phyloP scores from a whole-genome alignment of 2,113 vertebrate genomes.

The Cyphomyrus discorhynchus region DNA sequence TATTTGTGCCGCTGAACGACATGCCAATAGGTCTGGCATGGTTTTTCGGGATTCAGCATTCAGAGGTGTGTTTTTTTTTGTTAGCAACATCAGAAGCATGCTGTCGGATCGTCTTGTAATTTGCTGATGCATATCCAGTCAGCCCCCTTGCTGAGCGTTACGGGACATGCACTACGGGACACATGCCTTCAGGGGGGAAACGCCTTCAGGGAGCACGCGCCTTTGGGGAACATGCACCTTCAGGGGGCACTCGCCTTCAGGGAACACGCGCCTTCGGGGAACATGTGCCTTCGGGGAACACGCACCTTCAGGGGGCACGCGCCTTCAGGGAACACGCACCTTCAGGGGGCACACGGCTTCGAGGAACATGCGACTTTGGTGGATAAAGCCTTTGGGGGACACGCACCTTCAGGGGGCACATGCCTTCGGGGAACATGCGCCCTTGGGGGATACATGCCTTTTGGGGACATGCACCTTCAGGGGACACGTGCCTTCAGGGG shows the following conservation, averaged over 20 bases:
- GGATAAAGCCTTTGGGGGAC: neutral
- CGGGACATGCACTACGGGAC: neutral
- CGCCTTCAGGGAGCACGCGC: neutral
- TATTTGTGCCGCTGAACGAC: conserved; percentile 23
- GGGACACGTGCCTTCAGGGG: too few relatives aligned
- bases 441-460: too few relatives aligned
- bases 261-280: neutral
- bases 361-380: neutral
- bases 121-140: neutral
- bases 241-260: neutral
- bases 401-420: neutral
- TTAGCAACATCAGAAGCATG: too few relatives aligned
- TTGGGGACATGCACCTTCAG: neutral
- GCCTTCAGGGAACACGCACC: neutral
- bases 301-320: neutral
- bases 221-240: neutral
- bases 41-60: neutral
- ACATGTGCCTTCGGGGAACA: neutral
- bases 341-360: neutral
- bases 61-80: neutral
- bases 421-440: neutral
- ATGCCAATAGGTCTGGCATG: neutral
- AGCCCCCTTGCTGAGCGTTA: neutral
- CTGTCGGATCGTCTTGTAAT: too few relatives aligned
- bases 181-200: neutral